Evolutionary conservation across 1,140 invertebrate genomes (phyloP), one percentile per base, ranked within the genome.

Genomic region (Gryllus bimaculatus): DNA sequence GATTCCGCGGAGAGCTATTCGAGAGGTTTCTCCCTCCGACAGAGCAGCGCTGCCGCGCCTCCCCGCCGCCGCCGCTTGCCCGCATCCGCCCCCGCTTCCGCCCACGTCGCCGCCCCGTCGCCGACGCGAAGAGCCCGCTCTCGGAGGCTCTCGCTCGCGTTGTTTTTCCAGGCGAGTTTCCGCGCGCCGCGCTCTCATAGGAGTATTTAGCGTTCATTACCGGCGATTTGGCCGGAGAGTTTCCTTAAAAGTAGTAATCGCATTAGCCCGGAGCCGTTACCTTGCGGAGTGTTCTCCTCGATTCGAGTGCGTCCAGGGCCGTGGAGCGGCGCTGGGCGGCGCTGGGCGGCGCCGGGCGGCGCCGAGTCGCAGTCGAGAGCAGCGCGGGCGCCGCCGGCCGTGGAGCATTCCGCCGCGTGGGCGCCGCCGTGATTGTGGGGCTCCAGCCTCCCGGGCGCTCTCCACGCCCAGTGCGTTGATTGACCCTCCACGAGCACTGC

Each of bases 151-250:
- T 10, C 18, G 54, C 54, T 66, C 10, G 54, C 54, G 54, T 3
- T 66, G 54, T 66, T 66, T 66, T 66, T 66, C 54, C 26, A 39
- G 26, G 26, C 26, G 26, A 39, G 26, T 39, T 39, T 39, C 26
- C 26, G 26, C 26, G 26, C 26, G 26, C 26, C 54, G 54, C 54
- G 10, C 54, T 66, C 54, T 66, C 54, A 18, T 66, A 66, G 54
- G 18, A 66, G 54, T 66, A 66, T 66, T 66, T 66, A 66, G 54
- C 54, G 54, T 66, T 66, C 54, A 66, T 66, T 66, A 66, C 54
- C 54, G 54, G 54, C 54, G 54, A 66, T 66, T 66, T 66, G 18
- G 18, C 54, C 10, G 54, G 54, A 66, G 26, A 66, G 10, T 66
- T 66, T 66, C 18, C 54, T 66, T 66, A 18, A 66, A 66, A 66